phyloP scores from a whole-genome alignment of 2,797 vertebrate species.

The Centropyge bicolor region DNA sequence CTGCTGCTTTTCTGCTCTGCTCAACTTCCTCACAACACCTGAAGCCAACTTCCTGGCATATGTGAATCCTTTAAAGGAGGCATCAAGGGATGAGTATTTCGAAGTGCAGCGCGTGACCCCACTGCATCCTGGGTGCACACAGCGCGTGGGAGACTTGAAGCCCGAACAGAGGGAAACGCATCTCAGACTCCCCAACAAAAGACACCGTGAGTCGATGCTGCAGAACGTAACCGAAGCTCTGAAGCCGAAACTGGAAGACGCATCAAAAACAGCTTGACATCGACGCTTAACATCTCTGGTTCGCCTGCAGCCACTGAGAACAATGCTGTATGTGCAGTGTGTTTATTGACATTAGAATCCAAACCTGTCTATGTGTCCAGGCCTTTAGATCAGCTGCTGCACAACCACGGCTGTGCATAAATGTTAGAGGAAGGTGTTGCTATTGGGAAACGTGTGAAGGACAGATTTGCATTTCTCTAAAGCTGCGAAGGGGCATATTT shows the following conservation, averaged over 20 bases:
- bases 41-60: slow-evolving; percentile 21
- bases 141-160: slow-evolving; percentile 26
- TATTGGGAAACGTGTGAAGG: slow-evolving; percentile 44
- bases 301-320: slow-evolving; percentile 39
- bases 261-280: slow-evolving; percentile 39
- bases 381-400: slow-evolving; percentile 18
- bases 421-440: slow-evolving; percentile 34
- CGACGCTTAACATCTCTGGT: slow-evolving; percentile 30
- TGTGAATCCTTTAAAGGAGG: slow-evolving; percentile 22
- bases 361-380: slow-evolving; percentile 13
- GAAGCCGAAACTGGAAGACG: slow-evolving; percentile 22
- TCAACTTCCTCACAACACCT: slow-evolving; percentile 24
- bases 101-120: slow-evolving; percentile 35
- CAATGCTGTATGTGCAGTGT: slow-evolving; percentile 25
- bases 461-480: slow-evolving; percentile 64
- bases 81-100: slow-evolving; percentile 47
- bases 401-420: slow-evolving; percentile 31
- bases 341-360: slow-evolving; percentile 38
- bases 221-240: slow-evolving; percentile 22
- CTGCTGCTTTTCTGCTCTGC: slow-evolving; percentile 30
- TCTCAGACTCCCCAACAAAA: slow-evolving; percentile 34
- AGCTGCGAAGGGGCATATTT: slow-evolving; percentile 55
- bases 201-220: background rate
- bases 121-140: slow-evolving; percentile 17
- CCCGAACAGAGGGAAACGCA: slow-evolving; percentile 25